Evolutionary conservation across 1,140 invertebrate species (phyloP).

Genomic region (Heliothis subflexa): DNA sequence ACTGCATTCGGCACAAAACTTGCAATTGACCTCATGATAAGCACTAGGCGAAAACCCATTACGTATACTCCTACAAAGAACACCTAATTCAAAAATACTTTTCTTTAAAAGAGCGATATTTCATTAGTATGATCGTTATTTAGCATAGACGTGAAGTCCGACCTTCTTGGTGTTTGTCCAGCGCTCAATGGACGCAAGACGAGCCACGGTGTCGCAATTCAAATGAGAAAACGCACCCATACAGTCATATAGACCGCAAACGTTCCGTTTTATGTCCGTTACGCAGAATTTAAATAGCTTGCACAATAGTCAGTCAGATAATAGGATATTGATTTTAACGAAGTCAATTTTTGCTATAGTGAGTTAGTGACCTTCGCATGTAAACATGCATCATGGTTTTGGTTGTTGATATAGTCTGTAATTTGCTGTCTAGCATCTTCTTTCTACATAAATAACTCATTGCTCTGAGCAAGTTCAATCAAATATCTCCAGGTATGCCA

Average conservation of each 20-base stretch:
- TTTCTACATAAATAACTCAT: no score
- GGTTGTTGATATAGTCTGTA: no score
- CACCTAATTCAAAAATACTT: no score
- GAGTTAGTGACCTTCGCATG: no score
- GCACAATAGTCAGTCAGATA: no score
- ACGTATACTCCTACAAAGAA: no score
- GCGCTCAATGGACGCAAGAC: slow-evolving; percentile 7
- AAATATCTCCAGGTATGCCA: no score
- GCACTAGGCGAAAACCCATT: neutral
- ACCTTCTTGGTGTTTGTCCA: slow-evolving; percentile 26
- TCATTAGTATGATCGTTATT: neutral
- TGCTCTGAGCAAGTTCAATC: no score
- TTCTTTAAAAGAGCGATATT: neutral
- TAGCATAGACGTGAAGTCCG: slow-evolving; percentile 1
- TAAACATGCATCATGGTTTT: no score
- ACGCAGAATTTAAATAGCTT: neutral
- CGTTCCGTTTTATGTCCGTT: neutral
- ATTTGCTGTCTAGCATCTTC: no score
- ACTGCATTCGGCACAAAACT: neutral
- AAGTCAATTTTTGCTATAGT: no score
- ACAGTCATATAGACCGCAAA: neutral
- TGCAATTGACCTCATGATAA: neutral
- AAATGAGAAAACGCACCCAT: slow-evolving; percentile 15
- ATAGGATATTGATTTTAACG: no score
- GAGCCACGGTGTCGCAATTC: slow-evolving; percentile 1